Base-by-base conservation (phyloP, 1,140 invertebrate species). In the Riptortus pedestris region DNA sequence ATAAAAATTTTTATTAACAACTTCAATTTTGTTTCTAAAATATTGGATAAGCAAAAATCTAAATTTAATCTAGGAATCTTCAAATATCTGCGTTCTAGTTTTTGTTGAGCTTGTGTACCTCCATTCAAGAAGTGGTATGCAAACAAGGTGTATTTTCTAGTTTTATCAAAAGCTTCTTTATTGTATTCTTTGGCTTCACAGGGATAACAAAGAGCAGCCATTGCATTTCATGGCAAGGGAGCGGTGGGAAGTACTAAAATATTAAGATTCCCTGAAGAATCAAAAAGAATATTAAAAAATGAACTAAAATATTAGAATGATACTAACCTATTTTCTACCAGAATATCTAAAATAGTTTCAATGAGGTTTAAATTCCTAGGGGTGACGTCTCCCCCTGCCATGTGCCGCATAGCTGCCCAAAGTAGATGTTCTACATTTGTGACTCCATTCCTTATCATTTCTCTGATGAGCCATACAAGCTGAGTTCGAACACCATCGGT, bases 341-440 rank as follows among this genome's bases (percentile, higher is more conserved):
- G 92, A 72, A 96, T 88, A 74, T 98, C 93, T 67, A 98, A 77
- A 66, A 98, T 80, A 67, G 83, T 85, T 75, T 98, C 95, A 60
- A 93, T 84, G 67, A 98, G 79, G 77, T 82, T 87, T 65, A 98
- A 80, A 79, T 98, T 98, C 75, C 85, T 89, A 20, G 83, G 80
- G 12, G 89, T 90, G 16, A 92, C 82, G 78, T 98, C 94, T 63
- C 95, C 95, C 63, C 94, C 93, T 51, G 93, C 91, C 59, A 95
- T 92, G 73, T 97, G 91, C 67, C 95, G 80, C 78, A 98, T 83
- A 64, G 97, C 77, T 74, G 88, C 91, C 82, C 91, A 89, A 76
- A 90, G 90, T 47, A 96, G 80, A 74, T 83, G 87, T 74, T 98
- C 95, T 55, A 92, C 85, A 73, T 85, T 87, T 63, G 80, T 81